These are phyloP conservation scores for Rhagophthalmus giganteus DNA, from an alignment of 2,888 invertebrate species.

Conservation along the genomic window DNA sequence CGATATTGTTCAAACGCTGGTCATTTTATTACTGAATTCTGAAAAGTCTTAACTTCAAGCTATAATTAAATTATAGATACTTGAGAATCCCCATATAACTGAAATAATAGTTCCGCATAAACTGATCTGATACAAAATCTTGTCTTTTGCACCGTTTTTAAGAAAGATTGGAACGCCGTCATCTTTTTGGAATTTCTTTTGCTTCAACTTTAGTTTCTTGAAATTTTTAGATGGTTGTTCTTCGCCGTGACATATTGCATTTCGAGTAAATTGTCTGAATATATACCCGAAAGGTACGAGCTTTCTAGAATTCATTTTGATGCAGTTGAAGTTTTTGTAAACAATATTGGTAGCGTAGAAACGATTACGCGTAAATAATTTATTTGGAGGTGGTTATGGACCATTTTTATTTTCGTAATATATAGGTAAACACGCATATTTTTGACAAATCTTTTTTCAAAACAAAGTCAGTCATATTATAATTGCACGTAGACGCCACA, in stretches of 20 bases:
- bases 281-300: no score
- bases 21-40: no score
- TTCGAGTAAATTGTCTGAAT: conserved; percentile 2
- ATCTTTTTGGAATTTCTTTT: conserved; percentile 13
- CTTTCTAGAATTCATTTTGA: conserved; percentile 6
- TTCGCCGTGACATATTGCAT: neutral
- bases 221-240: conserved; percentile 10
- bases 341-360: neutral
- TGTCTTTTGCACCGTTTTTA: conserved; percentile 12
- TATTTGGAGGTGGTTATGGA: neutral
- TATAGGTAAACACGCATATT: no score
- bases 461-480: no score
- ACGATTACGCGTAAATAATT: neutral
- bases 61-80: neutral
- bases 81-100: neutral
- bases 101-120: neutral
- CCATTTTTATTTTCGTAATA: no score
- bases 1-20: no score
- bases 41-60: no score
- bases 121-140: conserved; percentile 8
- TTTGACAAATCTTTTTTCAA: no score
- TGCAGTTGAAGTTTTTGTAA: neutral
- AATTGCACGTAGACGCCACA: neutral
- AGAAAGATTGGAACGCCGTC: conserved; percentile 18
- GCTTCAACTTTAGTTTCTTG: conserved; percentile 9